Base-by-base conservation (phyloP, 2,113 vertebrate species). In the Arizona elegans region DNA sequence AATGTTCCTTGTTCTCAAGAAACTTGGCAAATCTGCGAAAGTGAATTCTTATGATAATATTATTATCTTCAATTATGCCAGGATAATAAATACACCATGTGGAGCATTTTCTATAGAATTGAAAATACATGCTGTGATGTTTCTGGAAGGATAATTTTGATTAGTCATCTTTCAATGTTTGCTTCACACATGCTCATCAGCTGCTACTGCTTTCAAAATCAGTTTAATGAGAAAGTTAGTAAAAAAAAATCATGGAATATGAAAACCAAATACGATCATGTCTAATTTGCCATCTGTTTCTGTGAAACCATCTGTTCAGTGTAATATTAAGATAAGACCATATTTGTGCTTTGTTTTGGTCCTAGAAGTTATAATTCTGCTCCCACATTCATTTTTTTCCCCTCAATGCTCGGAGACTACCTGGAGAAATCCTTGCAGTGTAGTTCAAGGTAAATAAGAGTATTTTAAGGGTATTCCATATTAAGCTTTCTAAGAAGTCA, bases 71-170 rank as follows among this genome's bases (percentile, higher is more conserved):
- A 54, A 43, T 53, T 81, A 33, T 85, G n/a, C 17, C 21, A 55
- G 6, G 33, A 65, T 56, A 56, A 91, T 91, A 85, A 85, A 91
- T 56, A 91, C 53, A 43, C 29, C 54, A 9, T 19, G 70, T 54
- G 13, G 47, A 91, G 12, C n/a, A 56, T n/a, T 90, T 65, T 26
- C 3, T 17, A 29, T 38, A 55, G 11, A 81, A 21, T 50, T 59
- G 13, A 10, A 2, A 15, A 75, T 52, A 21, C n/a, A 62, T 93
- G n/a, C 65, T 47, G 58, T 17, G 59, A 13, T 54, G 59, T 70
- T 70, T 75, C 50, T 26, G 24, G 15, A 90, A 70, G 52, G 81
- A 92, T 94, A 53, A 85, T 62, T 91, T 94, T 92, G 59, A 88
- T 87, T 19, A 87, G 54, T 29, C 92, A 21, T 91, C 92, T 29